These are phyloP conservation scores for Champsocephalus gunnari DNA, from an alignment of 2,797 vertebrate species.

Conservation along the genomic window DNA sequence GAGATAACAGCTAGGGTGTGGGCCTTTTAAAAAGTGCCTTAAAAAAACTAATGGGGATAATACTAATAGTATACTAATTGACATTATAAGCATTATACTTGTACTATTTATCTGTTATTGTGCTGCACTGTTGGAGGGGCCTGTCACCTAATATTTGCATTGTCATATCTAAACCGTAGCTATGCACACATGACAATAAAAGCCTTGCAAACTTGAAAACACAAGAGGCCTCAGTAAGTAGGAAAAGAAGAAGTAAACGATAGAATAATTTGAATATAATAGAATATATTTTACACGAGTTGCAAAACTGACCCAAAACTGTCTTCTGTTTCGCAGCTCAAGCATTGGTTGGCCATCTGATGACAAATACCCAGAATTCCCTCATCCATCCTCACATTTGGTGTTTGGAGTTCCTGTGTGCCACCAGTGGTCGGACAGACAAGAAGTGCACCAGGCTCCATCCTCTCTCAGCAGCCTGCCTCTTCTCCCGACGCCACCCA, in stretches of 20 bases:
- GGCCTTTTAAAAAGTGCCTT: background rate
- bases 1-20: background rate
- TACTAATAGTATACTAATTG: background rate
- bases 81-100: background rate
- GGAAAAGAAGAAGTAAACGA: background rate
- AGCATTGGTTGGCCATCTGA: slow-evolving; percentile 96
- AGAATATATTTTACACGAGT: background rate
- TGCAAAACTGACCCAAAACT: slow-evolving; percentile 9
- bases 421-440: slow-evolving; percentile 41
- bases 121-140: too few relatives aligned
- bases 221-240: background rate
- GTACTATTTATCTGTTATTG: too few relatives aligned
- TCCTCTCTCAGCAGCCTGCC: slow-evolving; percentile 42
- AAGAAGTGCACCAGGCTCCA: slow-evolving; percentile 47
- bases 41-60: background rate
- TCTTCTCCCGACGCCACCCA: slow-evolving; percentile 42
- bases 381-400: slow-evolving; percentile 48
- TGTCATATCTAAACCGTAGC: too few relatives aligned
- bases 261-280: background rate
- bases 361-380: slow-evolving; percentile 41
- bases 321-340: slow-evolving; percentile 85
- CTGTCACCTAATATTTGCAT: too few relatives aligned
- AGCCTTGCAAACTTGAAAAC: too few relatives aligned
- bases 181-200: too few relatives aligned
- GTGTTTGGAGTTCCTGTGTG: slow-evolving; percentile 64